Conservation (phyloP, 2,797 vertebrate genomes). For the Phylloscopus collybita region DNA sequence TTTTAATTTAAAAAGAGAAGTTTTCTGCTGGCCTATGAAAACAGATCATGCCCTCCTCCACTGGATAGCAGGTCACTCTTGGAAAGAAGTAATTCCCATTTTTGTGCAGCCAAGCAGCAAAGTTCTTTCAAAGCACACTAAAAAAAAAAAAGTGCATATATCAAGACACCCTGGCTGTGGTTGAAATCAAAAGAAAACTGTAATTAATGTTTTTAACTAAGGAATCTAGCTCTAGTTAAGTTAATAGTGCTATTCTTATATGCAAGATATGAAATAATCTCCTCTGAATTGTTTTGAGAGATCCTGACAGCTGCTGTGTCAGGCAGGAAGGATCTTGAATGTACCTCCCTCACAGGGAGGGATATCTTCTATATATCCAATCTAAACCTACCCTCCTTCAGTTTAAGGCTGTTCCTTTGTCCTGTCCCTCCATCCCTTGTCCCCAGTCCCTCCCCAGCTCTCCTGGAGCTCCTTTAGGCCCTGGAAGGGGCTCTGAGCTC, state of each 20-base stretch:
- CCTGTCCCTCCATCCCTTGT: background rate
- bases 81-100: slow-evolving; percentile 9
- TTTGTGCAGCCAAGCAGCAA: slow-evolving; percentile 41
- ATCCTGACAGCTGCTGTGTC: background rate
- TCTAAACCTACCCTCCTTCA: background rate
- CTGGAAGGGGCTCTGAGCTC: background rate
- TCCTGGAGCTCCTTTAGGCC: background rate
- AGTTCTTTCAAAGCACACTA: background rate
- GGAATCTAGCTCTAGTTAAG: background rate
- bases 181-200: slow-evolving; percentile 16
- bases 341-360: background rate
- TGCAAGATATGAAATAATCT: background rate
- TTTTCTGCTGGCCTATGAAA: slow-evolving; percentile 11
- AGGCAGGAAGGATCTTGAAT: background rate
- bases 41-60: background rate
- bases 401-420: background rate
- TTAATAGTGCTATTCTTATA: background rate
- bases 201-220: slow-evolving; percentile 21
- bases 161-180: background rate
- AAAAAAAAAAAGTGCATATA: slow-evolving; percentile 5
- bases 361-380: too few relatives aligned
- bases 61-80: background rate
- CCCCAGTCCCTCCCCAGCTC: background rate
- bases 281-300: background rate
- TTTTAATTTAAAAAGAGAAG: slow-evolving; percentile 23